Conservation (phyloP, 1,140 invertebrate genomes). For the Hermatobates lingyangjiaoensis region DNA sequence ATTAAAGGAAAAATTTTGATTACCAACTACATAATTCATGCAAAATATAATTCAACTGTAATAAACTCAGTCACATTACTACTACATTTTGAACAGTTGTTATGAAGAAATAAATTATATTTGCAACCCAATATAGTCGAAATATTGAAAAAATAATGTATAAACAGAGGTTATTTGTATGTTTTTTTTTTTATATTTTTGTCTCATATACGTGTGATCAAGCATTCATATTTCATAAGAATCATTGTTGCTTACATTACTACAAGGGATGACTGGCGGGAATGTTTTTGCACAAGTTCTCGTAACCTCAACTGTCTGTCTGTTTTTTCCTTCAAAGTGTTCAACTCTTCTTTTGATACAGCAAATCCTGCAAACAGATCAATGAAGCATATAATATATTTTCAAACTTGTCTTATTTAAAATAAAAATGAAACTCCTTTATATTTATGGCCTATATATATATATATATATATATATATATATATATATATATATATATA, state of each 20-base stretch:
- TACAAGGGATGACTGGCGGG: slow-evolving; percentile 57
- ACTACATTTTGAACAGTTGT: no score
- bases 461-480: neutral
- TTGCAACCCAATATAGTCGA: no score
- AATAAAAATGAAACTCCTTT: neutral
- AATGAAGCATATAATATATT: no score
- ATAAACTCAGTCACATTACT: no score
- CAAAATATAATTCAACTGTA: no score
- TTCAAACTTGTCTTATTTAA: slow-evolving; percentile 1
- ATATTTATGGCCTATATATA: neutral
- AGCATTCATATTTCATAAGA: neutral
- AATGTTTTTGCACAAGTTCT: slow-evolving; percentile 67
- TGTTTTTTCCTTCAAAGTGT: slow-evolving; percentile 64
- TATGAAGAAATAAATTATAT: no score
- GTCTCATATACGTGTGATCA: neutral
- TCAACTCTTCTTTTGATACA: slow-evolving; percentile 54
- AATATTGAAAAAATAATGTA: no score
- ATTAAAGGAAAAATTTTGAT: no score
- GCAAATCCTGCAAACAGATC: slow-evolving; percentile 32
- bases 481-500: no score
- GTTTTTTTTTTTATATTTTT: no score
- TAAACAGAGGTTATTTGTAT: no score
- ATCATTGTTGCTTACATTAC: slow-evolving; percentile 83
- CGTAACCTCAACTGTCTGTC: slow-evolving; percentile 64
- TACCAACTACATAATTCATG: no score